These are phyloP conservation scores for Oreochromis niloticus DNA, from an alignment of 2,113 vertebrate genomes.

Conservation along the genomic window DNA sequence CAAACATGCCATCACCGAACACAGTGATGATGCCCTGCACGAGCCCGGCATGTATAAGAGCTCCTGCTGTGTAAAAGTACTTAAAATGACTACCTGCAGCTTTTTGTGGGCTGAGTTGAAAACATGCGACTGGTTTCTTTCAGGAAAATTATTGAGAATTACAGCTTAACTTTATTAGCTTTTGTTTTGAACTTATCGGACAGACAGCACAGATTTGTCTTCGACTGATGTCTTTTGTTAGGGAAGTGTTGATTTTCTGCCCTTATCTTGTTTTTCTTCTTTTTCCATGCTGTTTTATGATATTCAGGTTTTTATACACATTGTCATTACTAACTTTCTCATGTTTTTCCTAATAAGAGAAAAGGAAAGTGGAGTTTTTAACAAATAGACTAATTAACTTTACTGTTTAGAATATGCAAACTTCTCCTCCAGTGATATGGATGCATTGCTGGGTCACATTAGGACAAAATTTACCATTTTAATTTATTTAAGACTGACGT, in stretches of 20 bases:
- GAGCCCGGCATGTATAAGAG: slow-evolving; percentile 12
- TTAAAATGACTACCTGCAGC: slow-evolving; percentile 5
- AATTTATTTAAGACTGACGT: neutral
- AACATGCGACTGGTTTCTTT: neutral
- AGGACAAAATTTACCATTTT: neutral
- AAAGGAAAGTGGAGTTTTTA: too few relatives aligned
- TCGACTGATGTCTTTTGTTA: neutral
- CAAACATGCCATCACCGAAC: neutral
- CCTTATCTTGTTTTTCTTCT: neutral
- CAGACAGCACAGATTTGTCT: neutral
- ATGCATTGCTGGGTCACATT: neutral
- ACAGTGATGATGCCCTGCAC: neutral
- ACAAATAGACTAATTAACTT: neutral
- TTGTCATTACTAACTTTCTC: neutral
- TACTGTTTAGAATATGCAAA: neutral
- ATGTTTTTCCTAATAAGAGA: neutral
- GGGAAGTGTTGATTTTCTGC: neutral
- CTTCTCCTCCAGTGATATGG: neutral
- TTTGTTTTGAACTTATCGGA: neutral
- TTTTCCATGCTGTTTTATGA: neutral
- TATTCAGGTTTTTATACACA: neutral
- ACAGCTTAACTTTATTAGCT: neutral
- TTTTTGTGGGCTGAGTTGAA: neutral
- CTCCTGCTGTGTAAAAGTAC: slow-evolving; percentile 13
- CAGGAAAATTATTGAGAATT: neutral